Evolutionary conservation across 2,888 invertebrate species (phyloP).

Genomic region (Orthosia gothica): DNA sequence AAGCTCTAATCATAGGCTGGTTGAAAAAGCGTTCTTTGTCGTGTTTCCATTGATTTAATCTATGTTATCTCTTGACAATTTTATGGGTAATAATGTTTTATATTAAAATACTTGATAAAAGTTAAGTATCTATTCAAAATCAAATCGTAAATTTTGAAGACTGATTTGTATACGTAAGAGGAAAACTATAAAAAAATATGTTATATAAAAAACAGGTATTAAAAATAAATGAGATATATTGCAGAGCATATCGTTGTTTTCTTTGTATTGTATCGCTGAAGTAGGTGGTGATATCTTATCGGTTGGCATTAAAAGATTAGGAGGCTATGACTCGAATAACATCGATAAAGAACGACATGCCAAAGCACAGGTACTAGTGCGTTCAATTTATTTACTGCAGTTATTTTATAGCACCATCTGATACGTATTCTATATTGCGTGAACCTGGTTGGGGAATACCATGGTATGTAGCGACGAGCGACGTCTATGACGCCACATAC

Average conservation of each 20-base stretch:
- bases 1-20: not conserved
- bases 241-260: constrained; percentile 43
- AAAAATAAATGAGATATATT: constrained; percentile 42
- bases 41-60: not conserved
- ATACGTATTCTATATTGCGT: not conserved
- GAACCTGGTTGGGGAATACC: not conserved
- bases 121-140: not conserved
- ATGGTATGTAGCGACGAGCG: no score
- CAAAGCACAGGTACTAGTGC: constrained; percentile 7
- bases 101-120: not conserved
- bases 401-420: not conserved
- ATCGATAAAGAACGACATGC: constrained; percentile 18
- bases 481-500: no score
- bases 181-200: constrained; percentile 11
- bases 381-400: constrained; percentile 3
- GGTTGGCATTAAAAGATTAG: constrained; percentile 42
- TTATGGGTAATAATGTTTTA: not conserved
- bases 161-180: constrained; percentile 30
- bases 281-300: constrained; percentile 60
- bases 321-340: not conserved
- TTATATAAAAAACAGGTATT: constrained; percentile 1
- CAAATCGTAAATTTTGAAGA: constrained; percentile 35
- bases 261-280: constrained; percentile 35
- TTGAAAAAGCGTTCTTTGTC: no score
- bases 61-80: not conserved